Evolutionary conservation across 2,888 invertebrate genomes (phyloP).

Genomic region (Cenopis cana): DNA sequence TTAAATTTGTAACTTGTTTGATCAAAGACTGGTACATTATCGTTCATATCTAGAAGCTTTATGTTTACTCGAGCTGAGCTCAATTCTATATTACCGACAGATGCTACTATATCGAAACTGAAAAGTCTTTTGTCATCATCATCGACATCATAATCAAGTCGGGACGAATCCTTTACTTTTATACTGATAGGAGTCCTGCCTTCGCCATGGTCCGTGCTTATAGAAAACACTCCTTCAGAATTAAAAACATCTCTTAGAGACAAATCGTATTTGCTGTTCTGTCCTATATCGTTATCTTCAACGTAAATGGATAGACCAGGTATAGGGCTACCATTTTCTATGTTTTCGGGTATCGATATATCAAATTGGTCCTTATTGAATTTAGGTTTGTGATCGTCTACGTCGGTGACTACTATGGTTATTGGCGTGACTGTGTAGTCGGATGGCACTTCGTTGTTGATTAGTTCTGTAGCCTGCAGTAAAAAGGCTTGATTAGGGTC

Average conservation of each 20-base stretch:
- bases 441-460: slow-evolving; percentile 88
- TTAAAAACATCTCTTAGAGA: slow-evolving; percentile 85
- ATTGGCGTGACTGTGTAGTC: slow-evolving; percentile 88
- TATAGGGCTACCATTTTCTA: slow-evolving; percentile 88
- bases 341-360: slow-evolving; percentile 91
- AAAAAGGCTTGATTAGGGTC: slow-evolving; percentile 10
- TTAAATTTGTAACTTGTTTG: slow-evolving; percentile 87
- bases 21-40: slow-evolving; percentile 90
- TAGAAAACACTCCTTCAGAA: slow-evolving; percentile 85
- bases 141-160: slow-evolving; percentile 89
- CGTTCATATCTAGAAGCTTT: slow-evolving; percentile 90
- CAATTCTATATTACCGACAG: slow-evolving; percentile 82
- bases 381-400: slow-evolving; percentile 90
- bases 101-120: slow-evolving; percentile 88
- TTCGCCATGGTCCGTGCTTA: slow-evolving; percentile 88
- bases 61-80: slow-evolving; percentile 86
- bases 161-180: slow-evolving; percentile 87
- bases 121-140: slow-evolving; percentile 85
- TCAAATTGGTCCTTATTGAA: slow-evolving; percentile 88
- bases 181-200: slow-evolving; percentile 91
- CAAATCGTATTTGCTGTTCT: slow-evolving; percentile 89
- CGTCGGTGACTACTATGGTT: slow-evolving; percentile 91
- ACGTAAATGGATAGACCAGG: slow-evolving; percentile 91
- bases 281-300: slow-evolving; percentile 89
- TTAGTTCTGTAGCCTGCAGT: slow-evolving; percentile 87